phyloP scores from a whole-genome alignment of 2,888 invertebrate species.

The Aphelenchoides bicaudatus region DNA sequence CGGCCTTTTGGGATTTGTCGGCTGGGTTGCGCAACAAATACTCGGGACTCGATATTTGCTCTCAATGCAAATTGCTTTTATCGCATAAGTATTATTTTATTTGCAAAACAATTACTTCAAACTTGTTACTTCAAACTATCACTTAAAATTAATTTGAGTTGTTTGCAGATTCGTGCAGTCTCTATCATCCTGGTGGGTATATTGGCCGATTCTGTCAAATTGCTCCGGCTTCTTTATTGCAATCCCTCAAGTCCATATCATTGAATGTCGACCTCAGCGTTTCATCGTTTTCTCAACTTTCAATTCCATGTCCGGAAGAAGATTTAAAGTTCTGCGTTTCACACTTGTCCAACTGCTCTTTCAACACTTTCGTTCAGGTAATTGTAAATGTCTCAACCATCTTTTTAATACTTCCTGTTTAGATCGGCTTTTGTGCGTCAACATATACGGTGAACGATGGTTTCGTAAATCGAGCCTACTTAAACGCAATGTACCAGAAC shows the following conservation, averaged over 20 bases:
- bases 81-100: too few relatives aligned
- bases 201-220: conserved; percentile 34
- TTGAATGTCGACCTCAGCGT: conserved; percentile 48
- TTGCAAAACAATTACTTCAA: too few relatives aligned
- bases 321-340: conserved; percentile 42
- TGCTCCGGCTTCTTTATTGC: conserved; percentile 25
- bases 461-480: conserved; percentile 21
- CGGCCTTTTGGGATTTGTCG: too few relatives aligned
- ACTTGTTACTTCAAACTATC: too few relatives aligned
- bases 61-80: too few relatives aligned
- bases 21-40: too few relatives aligned
- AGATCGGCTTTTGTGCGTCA: conserved; percentile 34
- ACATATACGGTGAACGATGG: conserved; percentile 22
- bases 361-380: conserved; percentile 47
- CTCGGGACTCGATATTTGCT: too few relatives aligned
- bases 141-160: too few relatives aligned
- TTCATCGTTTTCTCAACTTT: conserved; percentile 34
- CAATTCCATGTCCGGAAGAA: conserved; percentile 39
- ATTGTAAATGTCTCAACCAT: background rate
- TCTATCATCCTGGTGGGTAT: conserved; percentile 44
- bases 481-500: conserved; percentile 25
- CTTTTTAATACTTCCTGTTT: background rate
- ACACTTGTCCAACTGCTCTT: conserved; percentile 31
- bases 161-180: conserved; percentile 36
- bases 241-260: conserved; percentile 36